These are phyloP conservation scores for Paragorgia papillata DNA, from an alignment of 92 coral and sea anemone species.

Conservation along the genomic window DNA sequence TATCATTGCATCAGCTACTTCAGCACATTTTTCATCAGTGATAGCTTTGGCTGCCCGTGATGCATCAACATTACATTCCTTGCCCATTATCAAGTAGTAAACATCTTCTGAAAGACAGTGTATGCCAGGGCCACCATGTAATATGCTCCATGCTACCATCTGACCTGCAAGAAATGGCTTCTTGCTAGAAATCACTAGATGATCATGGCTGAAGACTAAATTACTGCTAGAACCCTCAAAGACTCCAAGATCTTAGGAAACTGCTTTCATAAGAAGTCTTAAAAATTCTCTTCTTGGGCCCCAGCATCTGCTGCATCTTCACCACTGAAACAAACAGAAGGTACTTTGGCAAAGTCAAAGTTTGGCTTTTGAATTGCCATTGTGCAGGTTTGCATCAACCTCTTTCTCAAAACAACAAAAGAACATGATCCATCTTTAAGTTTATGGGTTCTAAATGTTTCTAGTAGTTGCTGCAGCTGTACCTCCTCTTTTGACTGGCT, in stretches of 20 bases:
- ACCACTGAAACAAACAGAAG: slow-evolving; percentile 42
- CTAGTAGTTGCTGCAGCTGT: no score
- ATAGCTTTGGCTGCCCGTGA: not conserved
- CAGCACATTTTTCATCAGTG: not conserved
- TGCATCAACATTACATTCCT: not conserved
- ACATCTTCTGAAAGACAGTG: slow-evolving; percentile 3
- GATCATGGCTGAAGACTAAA: no score
- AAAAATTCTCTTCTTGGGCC: slow-evolving; percentile 17
- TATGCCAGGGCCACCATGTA: slow-evolving; percentile 19
- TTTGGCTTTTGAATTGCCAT: slow-evolving; percentile 44
- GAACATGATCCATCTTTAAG: no score
- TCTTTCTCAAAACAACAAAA: no score
- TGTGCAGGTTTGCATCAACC: slow-evolving; percentile 44
- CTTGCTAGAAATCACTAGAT: no score
- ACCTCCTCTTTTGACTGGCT: slow-evolving; percentile 38
- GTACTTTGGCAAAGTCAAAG: slow-evolving; percentile 49
- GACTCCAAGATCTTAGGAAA: not conserved
- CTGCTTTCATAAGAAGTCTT: no score
- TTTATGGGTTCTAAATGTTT: no score
- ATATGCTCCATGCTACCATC: not conserved
- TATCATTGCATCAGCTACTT: not conserved
- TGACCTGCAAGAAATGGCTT: not conserved
- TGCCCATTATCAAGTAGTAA: not conserved
- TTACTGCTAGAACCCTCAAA: slow-evolving; percentile 10
- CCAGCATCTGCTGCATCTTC: slow-evolving; percentile 48